phyloP scores from a whole-genome alignment of 2,888 invertebrate genomes.

The Synergus itoensis region DNA sequence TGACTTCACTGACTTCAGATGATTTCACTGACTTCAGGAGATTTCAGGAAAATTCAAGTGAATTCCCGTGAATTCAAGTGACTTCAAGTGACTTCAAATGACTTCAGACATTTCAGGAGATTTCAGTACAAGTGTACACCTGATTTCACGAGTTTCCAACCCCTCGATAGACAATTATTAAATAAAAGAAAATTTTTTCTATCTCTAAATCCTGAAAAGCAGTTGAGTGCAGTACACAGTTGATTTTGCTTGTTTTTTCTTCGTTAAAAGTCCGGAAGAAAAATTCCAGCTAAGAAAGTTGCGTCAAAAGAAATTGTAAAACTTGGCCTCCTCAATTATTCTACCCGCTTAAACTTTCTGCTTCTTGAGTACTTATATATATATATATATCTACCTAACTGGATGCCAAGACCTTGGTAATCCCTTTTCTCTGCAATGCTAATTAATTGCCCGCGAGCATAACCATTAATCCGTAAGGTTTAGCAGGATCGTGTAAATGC shows the following conservation, averaged over 20 bases:
- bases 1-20: no score
- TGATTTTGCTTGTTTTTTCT: constrained; percentile 21
- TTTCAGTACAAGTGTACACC: no score
- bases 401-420: constrained; percentile 45
- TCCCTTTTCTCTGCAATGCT: constrained; percentile 48
- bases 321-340: constrained; percentile 41
- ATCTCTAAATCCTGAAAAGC: not conserved
- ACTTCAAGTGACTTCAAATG: no score
- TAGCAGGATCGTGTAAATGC: constrained; percentile 43
- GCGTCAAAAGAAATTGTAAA: constrained; percentile 32
- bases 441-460: constrained; percentile 53
- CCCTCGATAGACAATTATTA: no score
- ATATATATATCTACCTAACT: constrained; percentile 40
- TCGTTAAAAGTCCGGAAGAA: not conserved
- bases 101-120: no score
- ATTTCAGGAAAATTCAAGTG: no score
- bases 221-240: not conserved
- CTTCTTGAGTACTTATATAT: constrained; percentile 17
- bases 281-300: constrained; percentile 6
- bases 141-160: no score
- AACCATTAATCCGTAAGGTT: constrained; percentile 52
- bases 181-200: not conserved
- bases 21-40: no score
- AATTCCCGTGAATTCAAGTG: no score
- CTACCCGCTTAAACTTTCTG: constrained; percentile 35